A percentile compares a stretch with the other conserved stretches of the same genome.
These are phyloP conservation scores for Thryonomys swinderianus DNA, from an alignment of 2,113 vertebrate species.

Conservation along the genomic window DNA sequence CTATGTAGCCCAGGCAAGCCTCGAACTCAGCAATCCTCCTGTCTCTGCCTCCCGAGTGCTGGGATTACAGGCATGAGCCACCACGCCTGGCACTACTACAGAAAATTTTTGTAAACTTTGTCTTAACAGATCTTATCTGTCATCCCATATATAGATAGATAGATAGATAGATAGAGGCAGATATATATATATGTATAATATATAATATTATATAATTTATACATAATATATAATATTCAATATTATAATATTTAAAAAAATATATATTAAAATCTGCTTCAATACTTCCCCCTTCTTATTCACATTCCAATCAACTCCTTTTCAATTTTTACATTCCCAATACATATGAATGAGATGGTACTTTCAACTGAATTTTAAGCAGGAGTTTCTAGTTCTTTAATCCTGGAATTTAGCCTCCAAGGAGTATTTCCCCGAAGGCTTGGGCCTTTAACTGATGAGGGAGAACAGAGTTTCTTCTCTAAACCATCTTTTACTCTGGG, in stretches of 20 bases:
- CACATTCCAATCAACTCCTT: slow-evolving; percentile 22
- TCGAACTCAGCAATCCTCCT: too few species aligned
- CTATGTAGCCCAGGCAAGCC: too few species aligned
- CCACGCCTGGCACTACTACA: too few species aligned
- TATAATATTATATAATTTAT: too few species aligned
- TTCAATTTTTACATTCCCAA: slow-evolving; percentile 37
- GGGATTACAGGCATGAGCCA: too few species aligned
- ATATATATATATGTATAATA: too few species aligned
- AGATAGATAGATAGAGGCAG: too few species aligned
- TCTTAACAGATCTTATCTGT: not conserved
- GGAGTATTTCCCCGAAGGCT: slow-evolving; percentile 44
- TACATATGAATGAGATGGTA: slow-evolving; percentile 25
- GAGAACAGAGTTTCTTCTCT: slow-evolving; percentile 12
- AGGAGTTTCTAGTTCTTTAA: slow-evolving; percentile 53
- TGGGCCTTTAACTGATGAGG: not conserved
- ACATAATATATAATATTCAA: too few species aligned
- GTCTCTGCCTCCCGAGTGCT: too few species aligned
- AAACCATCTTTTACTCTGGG: slow-evolving; percentile 44
- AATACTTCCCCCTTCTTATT: not conserved
- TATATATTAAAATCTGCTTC: too few species aligned
- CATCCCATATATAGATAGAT: slow-evolving; percentile 5
- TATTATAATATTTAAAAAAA: too few species aligned
- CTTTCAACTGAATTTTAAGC: slow-evolving; percentile 66
- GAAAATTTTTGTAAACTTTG: slow-evolving; percentile 18
- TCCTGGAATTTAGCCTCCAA: slow-evolving; percentile 50